These are phyloP conservation scores for Melipona quadrifasciata DNA, from an alignment of 1,140 invertebrate genomes.

Conservation along the genomic window DNA sequence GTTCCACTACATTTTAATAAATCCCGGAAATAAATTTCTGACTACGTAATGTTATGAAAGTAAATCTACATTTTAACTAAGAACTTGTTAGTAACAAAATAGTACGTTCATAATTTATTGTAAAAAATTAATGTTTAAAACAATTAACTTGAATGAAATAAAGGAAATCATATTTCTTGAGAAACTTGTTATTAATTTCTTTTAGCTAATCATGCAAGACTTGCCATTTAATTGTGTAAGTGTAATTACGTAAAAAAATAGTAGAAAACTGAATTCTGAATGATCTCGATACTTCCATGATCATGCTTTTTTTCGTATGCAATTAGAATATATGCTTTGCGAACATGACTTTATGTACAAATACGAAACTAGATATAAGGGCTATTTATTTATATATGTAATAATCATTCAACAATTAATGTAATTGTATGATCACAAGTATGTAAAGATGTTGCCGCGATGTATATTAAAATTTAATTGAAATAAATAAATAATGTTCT, in stretches of 20 bases:
- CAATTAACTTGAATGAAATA: constrained; percentile 20
- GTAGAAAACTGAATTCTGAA: not conserved
- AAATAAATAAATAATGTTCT: constrained; percentile 42
- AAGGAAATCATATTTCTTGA: constrained; percentile 26
- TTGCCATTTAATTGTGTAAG: not conserved
- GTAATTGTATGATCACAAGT: not conserved
- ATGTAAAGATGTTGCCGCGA: constrained; percentile 16
- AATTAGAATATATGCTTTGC: constrained; percentile 7
- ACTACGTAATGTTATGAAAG: constrained; percentile 16
- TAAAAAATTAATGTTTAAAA: constrained; percentile 25
- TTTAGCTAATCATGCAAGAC: not conserved
- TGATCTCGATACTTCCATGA: not conserved
- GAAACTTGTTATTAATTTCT: not conserved
- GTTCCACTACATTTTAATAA: not conserved
- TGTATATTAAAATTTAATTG: constrained; percentile 40
- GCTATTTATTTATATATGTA: constrained; percentile 44
- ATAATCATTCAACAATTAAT: constrained; percentile 8
- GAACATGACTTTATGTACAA: constrained; percentile 37
- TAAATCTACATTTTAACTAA: constrained; percentile 21
- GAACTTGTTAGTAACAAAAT: constrained; percentile 9
- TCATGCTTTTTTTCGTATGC: not conserved
- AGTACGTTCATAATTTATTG: constrained; percentile 30
- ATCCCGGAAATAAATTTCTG: constrained; percentile 9
- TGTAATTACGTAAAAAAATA: not conserved
- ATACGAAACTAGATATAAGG: constrained; percentile 21